Evolutionary conservation across 1,140 invertebrate genomes (phyloP).

Genomic region (Himalopsyche phryganea): DNA sequence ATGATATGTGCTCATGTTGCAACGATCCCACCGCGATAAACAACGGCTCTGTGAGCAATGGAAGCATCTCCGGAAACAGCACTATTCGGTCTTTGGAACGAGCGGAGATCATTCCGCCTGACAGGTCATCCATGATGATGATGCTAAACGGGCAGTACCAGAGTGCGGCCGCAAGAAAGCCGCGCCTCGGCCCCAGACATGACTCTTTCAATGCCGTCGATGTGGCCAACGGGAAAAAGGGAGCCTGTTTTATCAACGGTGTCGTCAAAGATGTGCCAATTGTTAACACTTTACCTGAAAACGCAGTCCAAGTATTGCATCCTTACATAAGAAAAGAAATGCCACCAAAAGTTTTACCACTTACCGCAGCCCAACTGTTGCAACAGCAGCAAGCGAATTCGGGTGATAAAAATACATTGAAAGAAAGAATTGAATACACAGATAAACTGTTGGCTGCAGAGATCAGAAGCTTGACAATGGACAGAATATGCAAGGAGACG

Average conservation of each 20-base stretch:
- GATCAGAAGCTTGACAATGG: slow-evolving; percentile 49
- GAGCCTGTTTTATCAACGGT: slow-evolving; percentile 31
- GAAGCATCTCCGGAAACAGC: neutral
- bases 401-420: slow-evolving; percentile 37
- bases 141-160: slow-evolving; percentile 8
- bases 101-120: neutral
- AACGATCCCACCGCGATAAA: slow-evolving; percentile 3
- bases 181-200: slow-evolving; percentile 36
- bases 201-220: slow-evolving; percentile 49
- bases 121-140: slow-evolving; percentile 1
- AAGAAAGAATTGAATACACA: slow-evolving; percentile 51
- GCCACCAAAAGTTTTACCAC: slow-evolving; percentile 36
- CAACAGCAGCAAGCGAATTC: slow-evolving; percentile 34
- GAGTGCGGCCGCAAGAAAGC: slow-evolving; percentile 5
- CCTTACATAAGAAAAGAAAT: slow-evolving; percentile 52
- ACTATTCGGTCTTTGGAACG: too few relatives aligned
- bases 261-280: slow-evolving; percentile 42
- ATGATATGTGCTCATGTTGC: slow-evolving; percentile 23
- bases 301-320: slow-evolving; percentile 43
- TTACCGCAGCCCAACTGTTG: slow-evolving; percentile 40
- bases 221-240: slow-evolving; percentile 17
- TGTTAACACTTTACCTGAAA: slow-evolving; percentile 47
- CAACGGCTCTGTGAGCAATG: neutral
- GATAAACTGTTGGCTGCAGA: slow-evolving; percentile 51
- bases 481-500: slow-evolving; percentile 36